Evolutionary conservation across 2,113 vertebrate species (phyloP).

Genomic region (Motacilla alba): DNA sequence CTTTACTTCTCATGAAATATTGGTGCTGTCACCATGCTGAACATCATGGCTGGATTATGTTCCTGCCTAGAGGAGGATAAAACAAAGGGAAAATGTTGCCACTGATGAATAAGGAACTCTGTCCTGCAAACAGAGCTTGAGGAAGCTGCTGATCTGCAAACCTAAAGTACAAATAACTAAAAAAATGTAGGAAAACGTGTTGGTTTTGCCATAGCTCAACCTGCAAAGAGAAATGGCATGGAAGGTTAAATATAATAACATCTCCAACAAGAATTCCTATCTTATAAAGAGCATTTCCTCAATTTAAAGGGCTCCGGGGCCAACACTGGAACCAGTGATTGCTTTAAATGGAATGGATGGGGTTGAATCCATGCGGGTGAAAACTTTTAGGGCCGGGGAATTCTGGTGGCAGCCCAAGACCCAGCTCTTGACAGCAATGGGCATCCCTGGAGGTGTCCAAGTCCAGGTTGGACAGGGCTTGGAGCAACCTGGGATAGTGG

Average conservation of each 20-base stretch:
- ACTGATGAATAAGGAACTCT: background rate
- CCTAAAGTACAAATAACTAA: background rate
- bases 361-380: background rate
- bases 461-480: accelerated
- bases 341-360: background rate
- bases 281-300: background rate
- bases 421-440: background rate
- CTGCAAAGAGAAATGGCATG: background rate
- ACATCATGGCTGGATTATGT: background rate
- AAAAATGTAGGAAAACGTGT: background rate
- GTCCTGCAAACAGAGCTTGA: background rate
- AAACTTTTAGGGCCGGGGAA: background rate
- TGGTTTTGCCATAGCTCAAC: background rate
- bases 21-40: background rate
- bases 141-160: background rate
- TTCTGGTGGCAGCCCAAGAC: background rate
- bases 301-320: background rate
- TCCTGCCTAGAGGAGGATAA: background rate
- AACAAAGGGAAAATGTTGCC: background rate
- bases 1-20: background rate
- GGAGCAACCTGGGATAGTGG: background rate
- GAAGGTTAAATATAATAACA: background rate
- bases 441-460: background rate
- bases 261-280: background rate
- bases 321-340: background rate